Evolutionary conservation across 2,113 vertebrate species (phyloP).

Genomic region (Microcebus ravelobensis): DNA sequence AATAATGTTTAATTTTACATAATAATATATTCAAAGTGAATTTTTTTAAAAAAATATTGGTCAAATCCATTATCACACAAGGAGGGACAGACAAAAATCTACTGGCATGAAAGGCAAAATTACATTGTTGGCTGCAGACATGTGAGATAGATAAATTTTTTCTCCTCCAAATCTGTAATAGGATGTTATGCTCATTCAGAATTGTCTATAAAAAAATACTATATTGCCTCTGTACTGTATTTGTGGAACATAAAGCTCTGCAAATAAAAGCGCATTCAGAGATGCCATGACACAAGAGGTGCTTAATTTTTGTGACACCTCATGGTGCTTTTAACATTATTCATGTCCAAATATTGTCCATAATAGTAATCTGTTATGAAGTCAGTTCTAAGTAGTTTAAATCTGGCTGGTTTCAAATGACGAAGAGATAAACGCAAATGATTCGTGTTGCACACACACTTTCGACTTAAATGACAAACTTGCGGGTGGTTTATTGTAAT

Average conservation of each 20-base stretch:
- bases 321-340: slow-evolving; percentile 46
- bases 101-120: neutral
- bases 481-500: slow-evolving; percentile 15
- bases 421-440: slow-evolving; percentile 66
- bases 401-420: slow-evolving; percentile 56
- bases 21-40: neutral
- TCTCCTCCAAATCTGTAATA: slow-evolving; percentile 26
- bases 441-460: neutral
- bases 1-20: neutral
- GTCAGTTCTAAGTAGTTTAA: slow-evolving; percentile 53
- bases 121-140: neutral
- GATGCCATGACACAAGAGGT: neutral
- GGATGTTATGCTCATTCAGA: neutral
- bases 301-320: slow-evolving; percentile 69
- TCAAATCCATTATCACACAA: neutral
- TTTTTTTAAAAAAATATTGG: neutral
- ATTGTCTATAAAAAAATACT: neutral
- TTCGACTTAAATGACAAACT: slow-evolving; percentile 39
- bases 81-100: neutral
- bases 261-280: slow-evolving; percentile 59
- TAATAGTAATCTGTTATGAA: slow-evolving; percentile 61
- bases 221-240: neutral
- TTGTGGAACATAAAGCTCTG: slow-evolving; percentile 40
- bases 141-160: slow-evolving; percentile 31
- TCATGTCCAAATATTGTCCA: slow-evolving; percentile 3